phyloP scores from a whole-genome alignment of 2,113 vertebrate genomes.

The Mixornis gularis region DNA sequence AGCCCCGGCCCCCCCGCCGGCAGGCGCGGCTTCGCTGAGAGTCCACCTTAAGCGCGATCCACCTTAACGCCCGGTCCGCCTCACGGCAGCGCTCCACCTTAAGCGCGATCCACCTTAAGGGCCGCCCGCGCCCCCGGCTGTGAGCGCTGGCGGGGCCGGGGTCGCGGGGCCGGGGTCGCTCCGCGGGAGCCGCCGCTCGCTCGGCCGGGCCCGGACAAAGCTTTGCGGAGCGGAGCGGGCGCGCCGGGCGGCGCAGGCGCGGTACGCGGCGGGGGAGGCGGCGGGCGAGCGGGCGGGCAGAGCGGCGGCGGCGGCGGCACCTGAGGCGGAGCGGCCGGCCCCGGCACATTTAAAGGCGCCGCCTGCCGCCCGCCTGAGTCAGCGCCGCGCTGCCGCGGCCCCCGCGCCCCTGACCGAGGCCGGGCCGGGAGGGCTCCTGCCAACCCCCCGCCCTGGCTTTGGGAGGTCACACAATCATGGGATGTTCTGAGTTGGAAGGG shows the following conservation, averaged over 20 bases:
- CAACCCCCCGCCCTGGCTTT: too few relatives aligned
- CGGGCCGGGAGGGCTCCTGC: too few relatives aligned
- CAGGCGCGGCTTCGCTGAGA: slow-evolving; percentile 15
- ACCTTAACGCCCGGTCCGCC: slow-evolving; percentile 37
- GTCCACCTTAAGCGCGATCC: slow-evolving; percentile 44
- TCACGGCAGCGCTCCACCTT: slow-evolving; percentile 20
- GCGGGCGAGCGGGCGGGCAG: too few relatives aligned
- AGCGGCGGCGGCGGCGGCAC: too few relatives aligned
- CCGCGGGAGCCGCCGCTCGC: not conserved
- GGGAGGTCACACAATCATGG: too few relatives aligned
- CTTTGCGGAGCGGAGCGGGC: not conserved
- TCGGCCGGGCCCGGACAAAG: not conserved
- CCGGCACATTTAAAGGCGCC: too few relatives aligned
- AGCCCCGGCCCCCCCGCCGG: slow-evolving; percentile 24
- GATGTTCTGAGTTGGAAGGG: too few relatives aligned
- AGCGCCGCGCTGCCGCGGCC: too few relatives aligned
- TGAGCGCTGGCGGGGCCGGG: not conserved
- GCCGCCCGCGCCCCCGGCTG: not conserved
- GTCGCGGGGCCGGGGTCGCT: not conserved
- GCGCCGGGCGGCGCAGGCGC: not conserved
- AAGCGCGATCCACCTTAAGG: slow-evolving; percentile 22
- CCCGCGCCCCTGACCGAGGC: too few relatives aligned
- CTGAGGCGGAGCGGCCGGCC: too few relatives aligned
- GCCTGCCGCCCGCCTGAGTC: too few relatives aligned
- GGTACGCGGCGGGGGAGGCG: too few relatives aligned